Conservation (phyloP, 2,113 vertebrate species). For the Rhea pennata region DNA sequence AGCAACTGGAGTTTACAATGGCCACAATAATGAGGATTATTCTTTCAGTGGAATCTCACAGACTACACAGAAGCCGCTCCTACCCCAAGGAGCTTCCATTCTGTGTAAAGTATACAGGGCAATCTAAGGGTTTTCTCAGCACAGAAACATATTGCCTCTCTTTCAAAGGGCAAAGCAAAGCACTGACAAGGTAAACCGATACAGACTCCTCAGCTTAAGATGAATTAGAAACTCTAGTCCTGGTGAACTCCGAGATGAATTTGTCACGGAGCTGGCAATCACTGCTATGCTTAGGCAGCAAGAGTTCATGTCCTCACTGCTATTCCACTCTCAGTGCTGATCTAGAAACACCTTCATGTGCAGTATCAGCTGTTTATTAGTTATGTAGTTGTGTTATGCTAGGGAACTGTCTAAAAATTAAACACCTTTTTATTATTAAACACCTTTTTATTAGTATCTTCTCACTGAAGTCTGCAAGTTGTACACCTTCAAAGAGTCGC, state of each 20-base stretch:
- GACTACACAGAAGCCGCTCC: not conserved
- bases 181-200: not conserved
- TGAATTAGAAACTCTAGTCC: fast-evolving
- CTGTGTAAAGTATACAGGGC: too few relatives aligned
- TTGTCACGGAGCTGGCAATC: not conserved
- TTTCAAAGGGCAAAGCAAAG: not conserved
- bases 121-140: not conserved
- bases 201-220: not conserved
- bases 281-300: not conserved
- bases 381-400: not conserved
- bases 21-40: not conserved
- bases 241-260: not conserved
- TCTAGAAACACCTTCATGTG: fast-evolving
- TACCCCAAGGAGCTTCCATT: not conserved
- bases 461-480: not conserved
- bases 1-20: not conserved
- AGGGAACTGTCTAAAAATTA: too few relatives aligned
- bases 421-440: not conserved
- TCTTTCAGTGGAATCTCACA: not conserved
- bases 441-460: not conserved
- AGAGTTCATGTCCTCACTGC: not conserved
- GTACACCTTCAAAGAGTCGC: not conserved
- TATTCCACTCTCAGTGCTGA: not conserved
- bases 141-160: not conserved
- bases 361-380: not conserved